A percentile compares a stretch with the other conserved stretches of the same genome.
phyloP scores from a whole-genome alignment of 1,140 invertebrate genomes.

The Pogonomyrmex californicus region DNA sequence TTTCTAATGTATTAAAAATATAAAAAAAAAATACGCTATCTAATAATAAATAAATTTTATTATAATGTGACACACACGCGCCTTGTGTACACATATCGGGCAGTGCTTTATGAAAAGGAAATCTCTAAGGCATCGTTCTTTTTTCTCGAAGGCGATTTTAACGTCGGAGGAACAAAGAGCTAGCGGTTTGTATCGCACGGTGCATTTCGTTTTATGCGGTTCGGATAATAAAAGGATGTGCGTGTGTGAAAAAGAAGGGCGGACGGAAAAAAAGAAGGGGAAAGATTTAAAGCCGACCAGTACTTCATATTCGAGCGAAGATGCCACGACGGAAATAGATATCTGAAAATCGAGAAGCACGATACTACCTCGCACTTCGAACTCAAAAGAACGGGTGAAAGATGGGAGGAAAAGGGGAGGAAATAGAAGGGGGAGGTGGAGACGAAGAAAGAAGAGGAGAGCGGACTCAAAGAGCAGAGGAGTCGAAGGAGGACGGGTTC shows the following conservation, averaged over 20 bases:
- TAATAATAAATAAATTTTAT: slow-evolving; percentile 9
- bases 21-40: background rate
- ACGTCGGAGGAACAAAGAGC: slow-evolving; percentile 42
- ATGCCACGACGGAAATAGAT: slow-evolving; percentile 75
- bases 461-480: slow-evolving; percentile 65
- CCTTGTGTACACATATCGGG: too few relatives aligned
- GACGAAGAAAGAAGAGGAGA: slow-evolving; percentile 47
- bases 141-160: slow-evolving; percentile 30
- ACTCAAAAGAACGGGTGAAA: slow-evolving; percentile 59
- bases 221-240: slow-evolving; percentile 69
- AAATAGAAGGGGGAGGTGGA: background rate
- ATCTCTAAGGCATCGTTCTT: background rate
- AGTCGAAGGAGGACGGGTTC: slow-evolving; percentile 72
- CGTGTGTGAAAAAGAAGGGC: slow-evolving; percentile 24
- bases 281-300: slow-evolving; percentile 70
- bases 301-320: slow-evolving; percentile 66
- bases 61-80: background rate
- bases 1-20: background rate
- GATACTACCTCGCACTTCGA: slow-evolving; percentile 67
- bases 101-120: background rate
- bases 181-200: slow-evolving; percentile 9
- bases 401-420: background rate
- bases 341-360: slow-evolving; percentile 72
- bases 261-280: background rate
- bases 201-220: slow-evolving; percentile 64